Evolutionary conservation across 2,888 invertebrate species (phyloP), one percentile per base, ranked within the genome.

Genomic region (Clitarchus hookeri): DNA sequence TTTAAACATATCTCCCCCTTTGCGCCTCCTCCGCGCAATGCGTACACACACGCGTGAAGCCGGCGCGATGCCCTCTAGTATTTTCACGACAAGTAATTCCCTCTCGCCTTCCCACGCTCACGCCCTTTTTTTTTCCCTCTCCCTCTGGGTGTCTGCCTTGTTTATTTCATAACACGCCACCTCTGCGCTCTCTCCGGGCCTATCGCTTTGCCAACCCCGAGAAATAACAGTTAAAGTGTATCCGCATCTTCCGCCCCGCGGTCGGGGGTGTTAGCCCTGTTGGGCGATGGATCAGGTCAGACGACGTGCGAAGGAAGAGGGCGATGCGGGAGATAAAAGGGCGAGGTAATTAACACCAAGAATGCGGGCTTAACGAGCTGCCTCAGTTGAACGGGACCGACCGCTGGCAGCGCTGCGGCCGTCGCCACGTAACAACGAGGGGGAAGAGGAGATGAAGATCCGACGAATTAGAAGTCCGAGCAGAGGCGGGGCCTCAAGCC

Each of bases 21-120:
- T 8, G 8, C 23, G 23, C 23, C 65, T n/a, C 23, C n/a, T 19
- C 65, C 16, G 19, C 3, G 65, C 65, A n/a, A 53, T 19, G 1
- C 65, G n/a, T 65, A 16, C 65, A 65, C 65, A 65, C n/a, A 65
- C 65, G 16, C 65, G 16, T 23, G 36, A n/a, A 16, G 65, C 65
- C 19, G 0, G 16, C 8, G n/a, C n/a, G 23, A 65, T n/a, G 65
- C 65, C 65, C 8, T 11, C 19, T 23, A 65, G 65, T 23, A 65
- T 65, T 65, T 65, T 65, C 65, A 65, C 65, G 65, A 65, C 65
- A 65, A 65, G 65, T 65, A 65, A 65, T 65, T 65, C 65, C 16
- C 65, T 65, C 65, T n/a, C 12, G 23, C 65, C 65, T 65, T 65
- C 65, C 65, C 12, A 65, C 16, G 8, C 12, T 4, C 8, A 23